Percentiles rank a stretch among this genome's conserved stretches.
Evolutionary conservation across 2,113 vertebrate genomes (phyloP).

Genomic region (Piprites chloris): DNA sequence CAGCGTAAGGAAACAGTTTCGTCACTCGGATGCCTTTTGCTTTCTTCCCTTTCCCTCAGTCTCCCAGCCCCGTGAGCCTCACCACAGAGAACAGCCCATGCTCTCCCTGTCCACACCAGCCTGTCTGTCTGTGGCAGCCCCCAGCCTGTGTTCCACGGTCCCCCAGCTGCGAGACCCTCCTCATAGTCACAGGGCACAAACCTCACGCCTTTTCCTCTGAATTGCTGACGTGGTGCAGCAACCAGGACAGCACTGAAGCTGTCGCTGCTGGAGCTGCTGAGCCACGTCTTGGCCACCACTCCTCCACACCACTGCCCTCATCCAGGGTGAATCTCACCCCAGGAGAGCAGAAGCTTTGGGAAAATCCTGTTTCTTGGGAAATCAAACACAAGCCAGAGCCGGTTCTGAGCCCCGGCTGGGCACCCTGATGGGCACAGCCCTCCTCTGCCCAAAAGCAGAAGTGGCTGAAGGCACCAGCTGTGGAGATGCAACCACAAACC

Average conservation of each 20-base stretch:
- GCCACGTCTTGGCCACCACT: fast-evolving
- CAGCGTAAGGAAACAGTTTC: fast-evolving
- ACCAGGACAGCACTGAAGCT: not conserved
- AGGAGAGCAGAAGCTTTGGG: not conserved
- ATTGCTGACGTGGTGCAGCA: not conserved
- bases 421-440: fast-evolving
- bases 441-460: constrained; percentile 16
- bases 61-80: not conserved
- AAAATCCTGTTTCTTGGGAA: not conserved
- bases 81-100: fast-evolving
- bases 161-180: not conserved
- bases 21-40: not conserved
- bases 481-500: not conserved
- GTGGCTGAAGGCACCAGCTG: not conserved
- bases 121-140: not conserved
- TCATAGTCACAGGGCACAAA: constrained; percentile 18
- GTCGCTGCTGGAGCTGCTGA: not conserved
- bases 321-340: fast-evolving
- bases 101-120: not conserved
- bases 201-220: not conserved
- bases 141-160: not conserved
- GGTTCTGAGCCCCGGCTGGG: not conserved
- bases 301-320: not conserved
- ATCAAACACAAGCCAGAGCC: not conserved
- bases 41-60: not conserved